A percentile compares a stretch with the other conserved stretches of the same genome.
phyloP scores from a whole-genome alignment of 2,888 invertebrate genomes.

The Nipponacmea schrenckii region DNA sequence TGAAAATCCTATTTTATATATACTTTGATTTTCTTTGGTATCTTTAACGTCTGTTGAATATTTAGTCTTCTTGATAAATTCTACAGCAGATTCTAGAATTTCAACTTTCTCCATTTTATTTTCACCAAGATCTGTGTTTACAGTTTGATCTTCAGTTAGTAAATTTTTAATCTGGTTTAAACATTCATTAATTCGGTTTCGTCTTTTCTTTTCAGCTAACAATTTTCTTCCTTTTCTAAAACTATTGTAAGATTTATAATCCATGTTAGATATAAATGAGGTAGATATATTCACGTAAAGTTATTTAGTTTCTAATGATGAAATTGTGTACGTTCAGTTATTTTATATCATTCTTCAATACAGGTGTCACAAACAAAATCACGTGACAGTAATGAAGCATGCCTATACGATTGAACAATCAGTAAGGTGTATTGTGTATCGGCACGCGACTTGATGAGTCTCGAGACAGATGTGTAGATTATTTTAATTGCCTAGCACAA shows the following conservation, averaged over 20 bases:
- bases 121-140: no score
- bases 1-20: no score
- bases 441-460: not conserved
- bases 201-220: no score
- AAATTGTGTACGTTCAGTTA: not conserved
- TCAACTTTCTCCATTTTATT: no score
- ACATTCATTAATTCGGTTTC: no score
- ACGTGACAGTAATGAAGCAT: conserved; percentile 1
- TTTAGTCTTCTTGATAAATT: no score
- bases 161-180: no score
- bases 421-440: not conserved
- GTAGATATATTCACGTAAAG: not conserved
- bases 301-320: not conserved
- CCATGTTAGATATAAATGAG: not conserved
- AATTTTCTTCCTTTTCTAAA: not conserved
- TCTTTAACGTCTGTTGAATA: no score
- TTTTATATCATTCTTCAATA: not conserved
- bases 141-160: no score
- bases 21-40: no score
- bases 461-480: not conserved
- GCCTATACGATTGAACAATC: not conserved
- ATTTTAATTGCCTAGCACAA: not conserved
- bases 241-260: not conserved
- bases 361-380: not conserved
- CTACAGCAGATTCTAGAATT: no score